Conservation (phyloP, 2,797 vertebrate genomes). For the Mormyrops boulengeri region DNA sequence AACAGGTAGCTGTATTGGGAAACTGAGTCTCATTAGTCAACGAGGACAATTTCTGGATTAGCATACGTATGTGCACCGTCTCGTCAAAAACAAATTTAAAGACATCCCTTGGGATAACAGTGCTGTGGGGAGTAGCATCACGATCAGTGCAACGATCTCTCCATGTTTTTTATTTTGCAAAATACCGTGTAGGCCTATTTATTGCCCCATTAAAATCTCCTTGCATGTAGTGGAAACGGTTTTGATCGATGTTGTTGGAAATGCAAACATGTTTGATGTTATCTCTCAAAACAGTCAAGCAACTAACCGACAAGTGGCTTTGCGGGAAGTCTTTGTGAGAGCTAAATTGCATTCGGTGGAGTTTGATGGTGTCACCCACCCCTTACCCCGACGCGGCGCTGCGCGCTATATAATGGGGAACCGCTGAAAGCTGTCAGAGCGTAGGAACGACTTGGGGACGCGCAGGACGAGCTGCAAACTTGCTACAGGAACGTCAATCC, state of each 20-base stretch:
- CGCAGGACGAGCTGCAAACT: conserved; percentile 5
- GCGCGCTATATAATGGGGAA: conserved; percentile 48
- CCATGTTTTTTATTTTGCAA: neutral
- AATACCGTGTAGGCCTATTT: neutral
- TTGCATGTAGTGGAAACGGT: neutral
- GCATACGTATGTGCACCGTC: neutral
- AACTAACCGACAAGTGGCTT: neutral
- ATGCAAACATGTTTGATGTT: neutral
- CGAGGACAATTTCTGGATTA: neutral
- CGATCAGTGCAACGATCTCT: neutral
- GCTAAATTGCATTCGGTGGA: neutral
- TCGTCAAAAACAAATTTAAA: neutral
- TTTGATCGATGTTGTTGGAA: neutral
- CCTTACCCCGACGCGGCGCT: conserved; percentile 27
- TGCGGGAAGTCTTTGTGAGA: neutral
- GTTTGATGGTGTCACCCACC: conserved; percentile 23
- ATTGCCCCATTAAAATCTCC: neutral
- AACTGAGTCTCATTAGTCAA: neutral
- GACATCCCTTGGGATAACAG: neutral
- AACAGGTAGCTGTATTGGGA: neutral
- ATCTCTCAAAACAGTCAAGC: neutral
- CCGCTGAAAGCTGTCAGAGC: conserved; percentile 35
- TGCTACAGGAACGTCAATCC: conserved; percentile 24
- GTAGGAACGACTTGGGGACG: neutral
- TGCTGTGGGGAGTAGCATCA: neutral